Conservation (phyloP, 2,888 invertebrate genomes). For the Stegophylla sp. region DNA sequence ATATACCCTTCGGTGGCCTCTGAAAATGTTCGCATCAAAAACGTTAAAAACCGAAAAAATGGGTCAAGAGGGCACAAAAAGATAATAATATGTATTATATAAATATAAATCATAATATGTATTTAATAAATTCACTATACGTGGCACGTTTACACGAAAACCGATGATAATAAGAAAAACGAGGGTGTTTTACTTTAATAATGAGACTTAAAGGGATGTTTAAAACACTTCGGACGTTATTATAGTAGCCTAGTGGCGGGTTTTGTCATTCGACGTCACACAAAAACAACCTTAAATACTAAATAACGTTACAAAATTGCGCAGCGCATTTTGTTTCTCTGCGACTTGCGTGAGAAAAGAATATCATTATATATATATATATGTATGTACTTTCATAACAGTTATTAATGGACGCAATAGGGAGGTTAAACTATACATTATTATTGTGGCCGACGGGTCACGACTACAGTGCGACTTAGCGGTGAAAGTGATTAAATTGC, state of each 20-base stretch:
- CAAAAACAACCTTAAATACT: not conserved
- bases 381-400: slow-evolving; percentile 46
- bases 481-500: slow-evolving; percentile 52
- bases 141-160: not conserved
- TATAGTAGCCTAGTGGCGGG: slow-evolving; percentile 3
- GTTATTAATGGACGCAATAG: slow-evolving; percentile 36
- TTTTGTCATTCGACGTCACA: not conserved
- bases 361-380: slow-evolving; percentile 17
- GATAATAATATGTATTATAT: too few relatives aligned
- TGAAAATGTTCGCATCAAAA: not conserved
- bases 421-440: not conserved
- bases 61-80: not conserved
- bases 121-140: not conserved
- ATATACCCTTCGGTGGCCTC: not conserved
- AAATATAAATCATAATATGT: too few relatives aligned
- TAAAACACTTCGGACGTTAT: not conserved
- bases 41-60: not conserved
- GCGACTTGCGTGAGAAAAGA: not conserved
- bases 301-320: slow-evolving; percentile 24
- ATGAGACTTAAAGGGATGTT: not conserved
- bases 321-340: slow-evolving; percentile 14
- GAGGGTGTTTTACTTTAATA: not conserved
- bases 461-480: slow-evolving; percentile 14
- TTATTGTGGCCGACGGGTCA: slow-evolving; percentile 30
- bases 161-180: too few relatives aligned